A percentile compares a stretch with the other conserved stretches of the same genome.
Conservation (phyloP, 1,140 invertebrate species). For the Drosophila carrolli region DNA sequence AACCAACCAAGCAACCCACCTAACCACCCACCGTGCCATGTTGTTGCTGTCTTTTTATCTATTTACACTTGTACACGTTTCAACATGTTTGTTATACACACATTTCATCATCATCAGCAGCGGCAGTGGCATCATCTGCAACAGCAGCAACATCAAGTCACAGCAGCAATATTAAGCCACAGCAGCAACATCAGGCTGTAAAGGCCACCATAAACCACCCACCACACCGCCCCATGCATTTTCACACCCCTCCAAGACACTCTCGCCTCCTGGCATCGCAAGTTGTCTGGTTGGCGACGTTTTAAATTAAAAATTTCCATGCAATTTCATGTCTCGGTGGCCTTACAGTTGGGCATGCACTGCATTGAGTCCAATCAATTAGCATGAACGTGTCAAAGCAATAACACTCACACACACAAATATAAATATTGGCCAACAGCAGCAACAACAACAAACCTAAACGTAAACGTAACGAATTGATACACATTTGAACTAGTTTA, state of each 20-base stretch:
- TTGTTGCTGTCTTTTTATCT: conserved; percentile 61
- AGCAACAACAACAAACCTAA: conserved; percentile 47
- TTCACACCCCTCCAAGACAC: background rate
- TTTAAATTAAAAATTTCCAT: conserved; percentile 68
- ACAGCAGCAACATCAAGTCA: conserved; percentile 10
- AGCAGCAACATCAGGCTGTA: background rate
- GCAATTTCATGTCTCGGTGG: conserved; percentile 57
- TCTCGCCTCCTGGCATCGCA: background rate
- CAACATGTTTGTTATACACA: conserved; percentile 68
- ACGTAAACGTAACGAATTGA: conserved; percentile 40
- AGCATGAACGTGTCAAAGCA: conserved; percentile 57
- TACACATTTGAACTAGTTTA: conserved; percentile 72
- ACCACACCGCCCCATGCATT: background rate
- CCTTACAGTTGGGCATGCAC: conserved; percentile 66
- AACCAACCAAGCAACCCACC: background rate
- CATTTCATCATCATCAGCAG: conserved; percentile 58
- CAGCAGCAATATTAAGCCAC: conserved; percentile 8
- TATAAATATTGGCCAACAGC: conserved; percentile 14
- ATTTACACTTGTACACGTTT: conserved; percentile 82
- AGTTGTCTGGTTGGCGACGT: conserved; percentile 9
- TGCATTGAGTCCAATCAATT: conserved; percentile 62
- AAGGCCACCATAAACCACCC: background rate
- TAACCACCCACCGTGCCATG: conserved; percentile 14
- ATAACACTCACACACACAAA: conserved; percentile 24
- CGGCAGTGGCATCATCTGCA: conserved; percentile 23